Evolutionary conservation across 2,113 vertebrate species (phyloP), one percentile per base, ranked within the genome.

Genomic region (Triplophysa siluroides): DNA sequence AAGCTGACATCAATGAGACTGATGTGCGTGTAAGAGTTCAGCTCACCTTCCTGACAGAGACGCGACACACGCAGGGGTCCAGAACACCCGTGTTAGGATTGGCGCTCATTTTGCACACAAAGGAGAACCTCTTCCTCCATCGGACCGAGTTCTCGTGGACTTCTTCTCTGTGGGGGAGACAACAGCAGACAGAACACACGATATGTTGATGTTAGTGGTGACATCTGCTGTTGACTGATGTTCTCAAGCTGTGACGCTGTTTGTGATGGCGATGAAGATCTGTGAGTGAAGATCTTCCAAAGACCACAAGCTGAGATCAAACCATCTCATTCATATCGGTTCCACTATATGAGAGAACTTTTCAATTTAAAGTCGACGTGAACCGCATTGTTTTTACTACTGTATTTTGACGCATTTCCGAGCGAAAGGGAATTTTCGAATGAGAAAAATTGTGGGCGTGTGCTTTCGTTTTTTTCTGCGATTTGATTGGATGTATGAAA

Each of bases 41-140:
- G 26, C 92, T 88, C 86, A 97, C 97, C 95, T 98, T 98, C 56
- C 97, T 93, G 81, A 99, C 96, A 0, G 97, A 99, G 41, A 99
- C 95, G 2, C 97, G 92, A 92, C 96, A 98, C 90, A 97, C 43
- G 13, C 96, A 97, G 19, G 95, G 96, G 82, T 98, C 97, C 91
- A 99, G 92, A 78, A 98, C 94, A 1, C 96, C 97, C 0, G 97
- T 99, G 87, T 95, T 93, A 0, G 96, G 95, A 89, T 96, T 98
- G 85, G 97, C 96, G 9, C 96, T 98, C 95, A 99, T 97, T 79
- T 98, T 99, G 63, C 96, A 98, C 83, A 97, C 92, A 19, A 99
- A 99, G 43, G 91, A 95, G 83, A 98, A 98, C 87, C 93, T 95
- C 91, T 96, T 98, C 83, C 90, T 95, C 97, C 97, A 99, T 68